phyloP scores from a whole-genome alignment of 2,113 vertebrate species.

The Lonchura striata region DNA sequence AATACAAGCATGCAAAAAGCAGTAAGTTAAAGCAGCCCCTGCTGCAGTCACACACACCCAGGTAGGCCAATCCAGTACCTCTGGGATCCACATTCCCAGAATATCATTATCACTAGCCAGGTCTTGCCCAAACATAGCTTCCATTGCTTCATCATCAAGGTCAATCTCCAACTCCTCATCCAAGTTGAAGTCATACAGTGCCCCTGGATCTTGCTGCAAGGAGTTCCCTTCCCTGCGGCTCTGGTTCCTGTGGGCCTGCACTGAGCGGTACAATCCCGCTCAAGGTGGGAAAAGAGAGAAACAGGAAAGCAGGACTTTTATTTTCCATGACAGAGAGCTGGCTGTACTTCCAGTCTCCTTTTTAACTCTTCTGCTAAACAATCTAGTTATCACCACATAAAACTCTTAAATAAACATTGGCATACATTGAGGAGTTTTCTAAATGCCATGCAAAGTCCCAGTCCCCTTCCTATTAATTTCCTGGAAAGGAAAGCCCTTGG shows the following conservation, averaged over 20 bases:
- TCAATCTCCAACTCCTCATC: slow-evolving; percentile 97
- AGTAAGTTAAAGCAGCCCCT: slow-evolving; percentile 81
- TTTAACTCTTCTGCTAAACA: background rate
- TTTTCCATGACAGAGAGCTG: background rate
- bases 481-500: background rate
- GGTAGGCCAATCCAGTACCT: slow-evolving; percentile 99
- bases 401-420: background rate
- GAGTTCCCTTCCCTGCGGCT: slow-evolving; percentile 87
- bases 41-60: slow-evolving; percentile 99
- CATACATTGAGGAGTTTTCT: rapidly evolving
- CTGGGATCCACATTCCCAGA: slow-evolving; percentile 99
- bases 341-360: background rate
- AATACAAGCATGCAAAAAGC: slow-evolving; percentile 26
- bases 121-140: slow-evolving; percentile 98
- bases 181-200: slow-evolving; percentile 95
- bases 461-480: background rate
- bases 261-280: slow-evolving; percentile 95
- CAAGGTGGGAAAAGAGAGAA: background rate
- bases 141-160: slow-evolving; percentile 98
- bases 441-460: background rate
- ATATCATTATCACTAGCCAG: slow-evolving; percentile 95
- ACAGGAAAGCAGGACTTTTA: slow-evolving; percentile 60
- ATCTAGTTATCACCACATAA: background rate
- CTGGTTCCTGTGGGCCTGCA: slow-evolving; percentile 95
- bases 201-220: slow-evolving; percentile 87